Conservation (phyloP, 2,888 invertebrate species). For the Drosophila birchii region DNA sequence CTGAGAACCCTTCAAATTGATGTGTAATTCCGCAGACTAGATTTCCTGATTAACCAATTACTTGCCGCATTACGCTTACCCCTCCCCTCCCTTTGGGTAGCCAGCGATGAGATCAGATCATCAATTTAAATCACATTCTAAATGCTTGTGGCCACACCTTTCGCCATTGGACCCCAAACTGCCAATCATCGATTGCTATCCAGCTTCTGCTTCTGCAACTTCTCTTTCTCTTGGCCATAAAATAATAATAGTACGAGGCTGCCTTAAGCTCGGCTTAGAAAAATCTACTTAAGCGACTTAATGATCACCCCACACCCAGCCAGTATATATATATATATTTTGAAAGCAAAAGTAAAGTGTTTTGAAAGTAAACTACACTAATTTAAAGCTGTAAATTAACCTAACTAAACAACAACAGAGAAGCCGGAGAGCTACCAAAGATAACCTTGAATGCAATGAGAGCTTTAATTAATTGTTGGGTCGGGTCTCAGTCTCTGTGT, state of each 20-base stretch:
- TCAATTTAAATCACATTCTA: constrained; percentile 47
- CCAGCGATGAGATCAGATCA: constrained; percentile 39
- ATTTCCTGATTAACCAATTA: constrained; percentile 11
- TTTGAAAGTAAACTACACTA: constrained; percentile 80
- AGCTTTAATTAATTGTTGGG: constrained; percentile 73
- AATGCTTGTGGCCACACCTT: constrained; percentile 35
- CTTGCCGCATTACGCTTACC: constrained; percentile 15
- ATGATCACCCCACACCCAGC: constrained; percentile 73
- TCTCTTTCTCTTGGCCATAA: constrained; percentile 21
- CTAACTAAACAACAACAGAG: constrained; percentile 65
- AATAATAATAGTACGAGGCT: not conserved
- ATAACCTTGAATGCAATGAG: constrained; percentile 78
- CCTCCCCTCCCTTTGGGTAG: constrained; percentile 9
- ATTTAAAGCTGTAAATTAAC: constrained; percentile 80
- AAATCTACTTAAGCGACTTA: constrained; percentile 61
- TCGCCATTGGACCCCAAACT: constrained; percentile 24
- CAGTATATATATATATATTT: constrained; percentile 52
- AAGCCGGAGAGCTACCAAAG: constrained; percentile 57
- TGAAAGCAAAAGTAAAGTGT: constrained; percentile 79
- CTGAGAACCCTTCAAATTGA: not conserved
- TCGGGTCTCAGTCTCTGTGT: constrained; percentile 15
- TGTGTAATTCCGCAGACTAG: not conserved
- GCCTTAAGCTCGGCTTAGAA: constrained; percentile 26
- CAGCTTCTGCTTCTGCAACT: constrained; percentile 39
- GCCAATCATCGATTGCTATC: constrained; percentile 37